Base-by-base conservation (phyloP, 2,113 vertebrate species). In the Heterotis niloticus region DNA sequence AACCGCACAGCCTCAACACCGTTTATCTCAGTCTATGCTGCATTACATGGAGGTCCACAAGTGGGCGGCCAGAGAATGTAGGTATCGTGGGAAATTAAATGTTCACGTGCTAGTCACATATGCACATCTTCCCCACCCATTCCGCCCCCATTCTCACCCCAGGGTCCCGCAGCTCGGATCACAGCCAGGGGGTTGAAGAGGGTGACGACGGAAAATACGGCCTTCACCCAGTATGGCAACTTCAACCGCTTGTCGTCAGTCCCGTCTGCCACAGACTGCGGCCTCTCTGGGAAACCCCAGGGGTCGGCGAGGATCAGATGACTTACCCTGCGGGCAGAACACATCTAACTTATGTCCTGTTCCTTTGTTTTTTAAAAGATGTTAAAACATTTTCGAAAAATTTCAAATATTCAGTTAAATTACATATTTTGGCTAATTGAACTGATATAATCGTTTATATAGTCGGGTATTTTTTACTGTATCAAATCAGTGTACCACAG, bases 261-360 rank as follows among this genome's bases (percentile, higher is more conserved):
- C 1, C 81, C 78, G 79, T 86, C 88, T 23, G 83, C 73, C 52
- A 85, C 67, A 79, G 89, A 72, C 90, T 91, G 26, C 56, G 92
- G 86, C 79, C 88, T 87, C 82, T 94, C 92, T 0, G 95, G 96
- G 83, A 96, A 96, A 75, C 96, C 96, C 96, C 96, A 97, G 0
- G 96, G 94, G 64, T 97, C 96, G 28, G 96, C 96, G 76, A 97
- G 88, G 86, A 97, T 94, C 18, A 97, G 94, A 80, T 96, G 95
- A 16, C 93, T 92, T 81, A 97, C 95, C 88, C 95, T 96, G 83
- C 9, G 56, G 71, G 60, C 87, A 24, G 26, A 18, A n/a, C 4
- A 66, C 34, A 7, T 44, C 34, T 44, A 44, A 44, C 7, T 44
- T 44, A 44, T 44, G 12, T 13, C 20, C 4, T 3, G 5, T 20